These are phyloP conservation scores for Adelosebastes latens DNA, from an alignment of 2,797 vertebrate genomes.

Conservation along the genomic window DNA sequence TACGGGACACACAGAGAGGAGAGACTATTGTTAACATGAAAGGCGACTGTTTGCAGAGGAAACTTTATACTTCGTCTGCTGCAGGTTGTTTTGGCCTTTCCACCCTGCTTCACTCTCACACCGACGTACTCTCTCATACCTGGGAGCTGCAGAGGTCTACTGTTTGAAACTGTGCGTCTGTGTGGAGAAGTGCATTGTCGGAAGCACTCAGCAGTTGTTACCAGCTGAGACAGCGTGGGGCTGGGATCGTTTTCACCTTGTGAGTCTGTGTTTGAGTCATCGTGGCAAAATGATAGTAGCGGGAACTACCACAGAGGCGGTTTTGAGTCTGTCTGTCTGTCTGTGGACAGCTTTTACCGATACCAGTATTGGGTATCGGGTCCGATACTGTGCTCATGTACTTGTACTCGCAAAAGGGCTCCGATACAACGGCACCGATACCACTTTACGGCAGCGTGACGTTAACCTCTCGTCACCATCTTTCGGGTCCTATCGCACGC, in stretches of 20 bases:
- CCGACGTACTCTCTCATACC: neutral
- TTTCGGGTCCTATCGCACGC: no score
- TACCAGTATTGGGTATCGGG: no score
- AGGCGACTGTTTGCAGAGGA: conserved; percentile 23
- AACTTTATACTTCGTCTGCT: conserved; percentile 21
- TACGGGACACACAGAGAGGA: neutral
- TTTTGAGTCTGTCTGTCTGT: neutral
- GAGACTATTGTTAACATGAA: conserved; percentile 44
- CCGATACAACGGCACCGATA: no score
- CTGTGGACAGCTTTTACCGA: neutral
- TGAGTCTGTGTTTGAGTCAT: neutral
- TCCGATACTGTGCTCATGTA: no score
- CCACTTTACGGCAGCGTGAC: no score
- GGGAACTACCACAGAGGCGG: neutral
- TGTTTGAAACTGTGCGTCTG: neutral
- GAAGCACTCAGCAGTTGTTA: neutral
- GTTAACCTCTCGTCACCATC: no score
- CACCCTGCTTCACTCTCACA: neutral
- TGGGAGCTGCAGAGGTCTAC: neutral
- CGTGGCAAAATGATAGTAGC: neutral
- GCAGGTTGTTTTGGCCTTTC: neutral
- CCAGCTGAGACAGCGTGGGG: neutral
- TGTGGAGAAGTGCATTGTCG: neutral
- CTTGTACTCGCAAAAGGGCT: no score
- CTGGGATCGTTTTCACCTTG: neutral